Evolutionary conservation across 2,113 vertebrate species (phyloP).

Genomic region (Aplodontia rufa): DNA sequence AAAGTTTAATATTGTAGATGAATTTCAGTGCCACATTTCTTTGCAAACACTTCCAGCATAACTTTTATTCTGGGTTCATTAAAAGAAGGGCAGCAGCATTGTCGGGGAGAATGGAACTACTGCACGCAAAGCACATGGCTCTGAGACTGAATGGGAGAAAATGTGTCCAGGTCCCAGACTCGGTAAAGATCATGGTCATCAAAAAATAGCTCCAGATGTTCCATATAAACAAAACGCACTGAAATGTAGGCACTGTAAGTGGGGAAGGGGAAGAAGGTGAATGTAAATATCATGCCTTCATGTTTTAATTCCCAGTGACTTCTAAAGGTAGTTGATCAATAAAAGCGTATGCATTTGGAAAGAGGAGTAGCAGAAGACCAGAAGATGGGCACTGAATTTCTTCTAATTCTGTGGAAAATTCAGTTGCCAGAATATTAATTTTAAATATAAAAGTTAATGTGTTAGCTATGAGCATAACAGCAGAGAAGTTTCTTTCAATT

Average conservation of each 20-base stretch:
- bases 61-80: constrained; percentile 12
- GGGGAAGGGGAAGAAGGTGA: neutral
- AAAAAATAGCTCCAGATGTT: constrained; percentile 29
- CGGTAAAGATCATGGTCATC: constrained; percentile 16
- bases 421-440: constrained; percentile 43
- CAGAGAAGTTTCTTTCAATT: neutral
- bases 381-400: neutral
- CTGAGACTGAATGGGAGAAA: neutral
- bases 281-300: neutral
- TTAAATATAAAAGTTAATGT: constrained; percentile 63
- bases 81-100: constrained; percentile 5
- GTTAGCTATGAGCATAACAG: constrained; percentile 40
- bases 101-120: constrained; percentile 2
- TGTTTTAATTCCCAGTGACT: constrained; percentile 8
- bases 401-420: constrained; percentile 47
- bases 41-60: neutral
- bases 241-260: neutral
- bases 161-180: neutral
- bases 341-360: neutral
- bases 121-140: neutral
- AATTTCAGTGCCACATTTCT: neutral
- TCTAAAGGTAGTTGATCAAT: neutral
- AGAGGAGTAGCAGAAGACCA: neutral
- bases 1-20: neutral
- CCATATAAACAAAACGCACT: neutral